A percentile compares a stretch with the other conserved stretches of the same genome.
These are phyloP conservation scores for Syrphus vitripennis DNA, from an alignment of 2,888 invertebrate species.

Conservation along the genomic window DNA sequence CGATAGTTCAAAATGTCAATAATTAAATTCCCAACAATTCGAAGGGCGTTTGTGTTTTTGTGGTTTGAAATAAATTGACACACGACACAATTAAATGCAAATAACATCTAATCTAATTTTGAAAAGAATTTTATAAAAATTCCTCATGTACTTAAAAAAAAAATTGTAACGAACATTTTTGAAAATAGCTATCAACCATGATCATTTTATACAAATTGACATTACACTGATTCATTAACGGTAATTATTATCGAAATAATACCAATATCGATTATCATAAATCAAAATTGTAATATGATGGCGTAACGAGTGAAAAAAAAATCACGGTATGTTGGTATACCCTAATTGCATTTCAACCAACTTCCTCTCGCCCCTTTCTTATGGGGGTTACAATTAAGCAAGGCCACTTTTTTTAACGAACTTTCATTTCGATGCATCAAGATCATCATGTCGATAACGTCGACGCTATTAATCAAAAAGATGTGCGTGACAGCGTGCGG, in stretches of 20 bases:
- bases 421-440: conserved; percentile 37
- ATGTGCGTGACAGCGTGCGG: conserved; percentile 48
- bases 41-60: neutral
- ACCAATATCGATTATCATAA: conserved; percentile 10
- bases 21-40: neutral
- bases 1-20: conserved; percentile 9
- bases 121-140: neutral
- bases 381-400: conserved; percentile 44
- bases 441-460: conserved; percentile 56
- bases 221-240: conserved; percentile 19
- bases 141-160: neutral
- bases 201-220: neutral
- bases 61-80: conserved; percentile 8
- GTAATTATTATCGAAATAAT: conserved; percentile 13
- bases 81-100: neutral
- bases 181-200: too few relatives aligned
- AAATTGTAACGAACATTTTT: neutral
- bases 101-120: conserved; percentile 19
- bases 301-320: conserved; percentile 23
- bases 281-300: conserved; percentile 29
- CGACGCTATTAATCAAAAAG: conserved; percentile 54
- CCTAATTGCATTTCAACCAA: neutral
- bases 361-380: neutral
- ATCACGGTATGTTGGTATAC: conserved; percentile 11
- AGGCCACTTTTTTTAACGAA: conserved; percentile 5